Base-by-base conservation (phyloP, 1,140 invertebrate genomes). In the Temnothorax nylanderi region DNA sequence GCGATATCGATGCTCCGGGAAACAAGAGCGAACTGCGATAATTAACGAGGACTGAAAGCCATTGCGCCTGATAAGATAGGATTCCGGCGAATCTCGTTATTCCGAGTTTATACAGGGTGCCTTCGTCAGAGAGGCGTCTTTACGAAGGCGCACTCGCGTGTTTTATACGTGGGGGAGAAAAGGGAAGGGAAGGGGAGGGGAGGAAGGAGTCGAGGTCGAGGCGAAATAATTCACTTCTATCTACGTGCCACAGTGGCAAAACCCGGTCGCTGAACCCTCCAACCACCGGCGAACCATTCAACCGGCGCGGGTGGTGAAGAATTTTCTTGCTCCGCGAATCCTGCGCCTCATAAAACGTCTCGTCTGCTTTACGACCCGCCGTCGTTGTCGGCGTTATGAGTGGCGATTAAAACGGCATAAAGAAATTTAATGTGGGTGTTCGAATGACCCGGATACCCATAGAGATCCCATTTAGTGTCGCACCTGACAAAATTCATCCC, bases 311-410 rank as follows among this genome's bases (percentile, higher is more conserved):
- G 21, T 7, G 21, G 18, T 54, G 64, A 82, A 47, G 87, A 87
- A 91, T 88, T 89, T 86, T 26, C 84, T 87, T 87, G 85, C 88
- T 77, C 80, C 74, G 58, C 65, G 81, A 88, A 85, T 89, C 86
- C 71, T 1, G 26, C 41, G 54, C 18, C 75, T 64, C 72, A 81
- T 92, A 87, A 87, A 91, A 88, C 64, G 77, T 80, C 74, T 81
- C 84, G 71, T 76, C 34, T 67, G 72, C 77, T 92, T 92, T 88
- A 87, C 62, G 86, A 89, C 4, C 75, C 21, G 18, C n/a, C 56
- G 54, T 47, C 34, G 13, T 41, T 18, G 69, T 54, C 11, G 34
- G 10, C 51, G 51, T 58, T 74, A 60, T 26, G 41, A 62, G 26
- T 26, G 84, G 26, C 80, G 54, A 84, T 84, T 75, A 84, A 56